Base-by-base conservation (phyloP, 2,797 vertebrate genomes). In the Tokudaia muenninki region DNA sequence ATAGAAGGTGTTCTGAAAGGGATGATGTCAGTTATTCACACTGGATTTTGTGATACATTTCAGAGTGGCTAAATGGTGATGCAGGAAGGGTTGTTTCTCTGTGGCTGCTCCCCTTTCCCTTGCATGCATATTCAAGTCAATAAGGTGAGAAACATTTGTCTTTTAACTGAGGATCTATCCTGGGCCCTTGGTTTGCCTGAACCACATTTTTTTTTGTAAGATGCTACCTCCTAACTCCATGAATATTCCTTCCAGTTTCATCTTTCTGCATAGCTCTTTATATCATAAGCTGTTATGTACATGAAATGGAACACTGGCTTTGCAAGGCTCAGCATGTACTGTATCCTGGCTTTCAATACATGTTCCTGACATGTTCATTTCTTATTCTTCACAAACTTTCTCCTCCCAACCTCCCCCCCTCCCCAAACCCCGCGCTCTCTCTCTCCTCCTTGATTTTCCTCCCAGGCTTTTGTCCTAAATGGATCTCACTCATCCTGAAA, bases 1-100 rank as follows among this genome's bases (percentile, higher is more conserved):
- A 52, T 83, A 80, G 59, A 87, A 83, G 26, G 31, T 72, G 72
- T 72, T 90, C 86, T 92, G 93, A 75, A 47, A 95, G 79, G 70
- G 79, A 65, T 94, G n/a, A 79, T 88, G 67, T 75, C 75, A 80
- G 22, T 79, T 92, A 78, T 70, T 96, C 88, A 72, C n/a, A 70
- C 9, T 88, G 74, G 21, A 67, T 87, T 61, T 92, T 91, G 79
- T 72, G 70, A 92, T 94, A 81, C 83, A 87, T 96, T 90, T 86
- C 41, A 78, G 34, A 79, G 31, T 83, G 78, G 29, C 55, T 87
- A 80, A 91, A 90, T n/a, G 74, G 44, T 72, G 63, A 87, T 59
- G 22, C 41, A 70, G 55, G 44, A 67, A 90, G 67, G 29, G 1
- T 61, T 63, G 31, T 21, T 87, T 70, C 7, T 21, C 52, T 31